A percentile compares a stretch with the other conserved stretches of the same genome.
These are phyloP conservation scores for Onychomys arenicola DNA, from an alignment of 2,797 vertebrate species.

Conservation along the genomic window DNA sequence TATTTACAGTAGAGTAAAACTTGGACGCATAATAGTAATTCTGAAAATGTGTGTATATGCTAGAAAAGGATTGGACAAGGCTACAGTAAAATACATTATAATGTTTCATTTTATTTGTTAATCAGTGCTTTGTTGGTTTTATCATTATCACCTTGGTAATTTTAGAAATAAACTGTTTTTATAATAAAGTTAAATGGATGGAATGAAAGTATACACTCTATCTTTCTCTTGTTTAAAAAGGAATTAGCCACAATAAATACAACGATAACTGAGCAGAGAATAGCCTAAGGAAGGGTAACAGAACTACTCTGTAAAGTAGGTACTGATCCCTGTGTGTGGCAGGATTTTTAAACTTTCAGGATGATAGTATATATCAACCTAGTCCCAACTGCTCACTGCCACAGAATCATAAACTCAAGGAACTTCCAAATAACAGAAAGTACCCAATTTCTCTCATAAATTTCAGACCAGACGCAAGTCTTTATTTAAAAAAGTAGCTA, in stretches of 20 bases:
- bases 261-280: not conserved
- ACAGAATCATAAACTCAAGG: not conserved
- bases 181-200: not conserved
- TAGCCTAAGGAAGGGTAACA: not conserved
- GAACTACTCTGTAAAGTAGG: not conserved
- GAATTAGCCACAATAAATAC: not conserved
- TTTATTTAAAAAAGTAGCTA: not conserved
- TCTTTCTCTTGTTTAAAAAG: not conserved
- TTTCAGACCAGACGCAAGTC: not conserved
- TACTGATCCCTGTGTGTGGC: not conserved
- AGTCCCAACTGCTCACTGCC: not conserved
- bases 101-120: not conserved
- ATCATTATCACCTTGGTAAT: no score
- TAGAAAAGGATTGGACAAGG: no score
- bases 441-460: not conserved
- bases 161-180: not conserved
- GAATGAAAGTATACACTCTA: not conserved
- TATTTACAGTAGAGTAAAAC: conserved; percentile 4
- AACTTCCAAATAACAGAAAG: not conserved
- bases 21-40: not conserved
- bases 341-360: not conserved
- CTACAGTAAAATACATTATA: not conserved
- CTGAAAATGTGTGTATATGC: not conserved
- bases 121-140: not conserved
- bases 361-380: not conserved